Percentiles rank a stretch among this genome's conserved stretches.
Conservation (phyloP, 30 jellyfish, hydroid and myxozoan species). For the Turritopsis rubra region DNA sequence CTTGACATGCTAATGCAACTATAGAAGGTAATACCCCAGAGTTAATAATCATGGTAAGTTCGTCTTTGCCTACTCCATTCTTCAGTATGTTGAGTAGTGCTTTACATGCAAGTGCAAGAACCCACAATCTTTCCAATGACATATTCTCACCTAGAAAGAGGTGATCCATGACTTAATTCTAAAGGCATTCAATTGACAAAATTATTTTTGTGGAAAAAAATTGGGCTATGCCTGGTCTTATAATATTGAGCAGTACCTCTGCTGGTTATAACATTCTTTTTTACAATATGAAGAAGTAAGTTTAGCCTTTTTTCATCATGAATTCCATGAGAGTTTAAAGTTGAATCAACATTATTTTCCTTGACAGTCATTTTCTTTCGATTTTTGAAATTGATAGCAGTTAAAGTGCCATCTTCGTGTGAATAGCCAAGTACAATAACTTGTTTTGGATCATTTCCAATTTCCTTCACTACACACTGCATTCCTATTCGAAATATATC, state of each 20-base stretch:
- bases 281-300: constrained; percentile 42
- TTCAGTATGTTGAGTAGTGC: constrained; percentile 56
- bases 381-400: constrained; percentile 53
- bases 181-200: background rate
- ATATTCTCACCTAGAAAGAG: constrained; percentile 36
- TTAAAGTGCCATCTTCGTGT: constrained; percentile 47
- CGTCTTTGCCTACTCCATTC: constrained; percentile 68
- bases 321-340: constrained; percentile 41
- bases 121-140: constrained; percentile 82
- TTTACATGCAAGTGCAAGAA: constrained; percentile 58
- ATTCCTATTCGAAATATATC: constrained; percentile 44
- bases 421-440: constrained; percentile 56
- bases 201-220: too few relatives aligned
- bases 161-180: background rate
- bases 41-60: constrained; percentile 42
- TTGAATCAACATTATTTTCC: constrained; percentile 51
- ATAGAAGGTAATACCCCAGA: constrained; percentile 63
- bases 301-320: constrained; percentile 52
- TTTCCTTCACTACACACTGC: constrained; percentile 8
- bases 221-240: too few relatives aligned
- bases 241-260: too few relatives aligned
- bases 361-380: constrained; percentile 59
- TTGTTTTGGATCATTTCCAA: constrained; percentile 56
- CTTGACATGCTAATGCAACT: constrained; percentile 77
- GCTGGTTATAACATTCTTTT: constrained; percentile 40